Base-by-base conservation (phyloP, 1,140 invertebrate genomes). In the Pseudomyrmex gracilis region DNA sequence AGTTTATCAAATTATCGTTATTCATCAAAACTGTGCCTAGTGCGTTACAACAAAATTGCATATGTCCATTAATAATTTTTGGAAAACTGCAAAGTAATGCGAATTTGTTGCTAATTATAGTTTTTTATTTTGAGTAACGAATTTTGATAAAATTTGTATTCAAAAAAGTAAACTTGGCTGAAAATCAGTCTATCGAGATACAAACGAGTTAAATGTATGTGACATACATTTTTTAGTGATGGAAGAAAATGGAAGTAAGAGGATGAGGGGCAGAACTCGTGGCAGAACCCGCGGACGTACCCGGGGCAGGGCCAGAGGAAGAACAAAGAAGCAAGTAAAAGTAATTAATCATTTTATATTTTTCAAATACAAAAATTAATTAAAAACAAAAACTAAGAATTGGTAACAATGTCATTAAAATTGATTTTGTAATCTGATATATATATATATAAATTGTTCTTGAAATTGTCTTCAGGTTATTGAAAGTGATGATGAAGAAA, bases 261-360 rank as follows among this genome's bases (percentile, higher is more conserved):
- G 91, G 88, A 93, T 94, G 89, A 92, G 95, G 64, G 95, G 95
- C 13, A 90, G 95, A 87, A 93, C 95, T 20, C 92, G 95, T 76
- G 95, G 95, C 2, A 93, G 96, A 78, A 95, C 96, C 13, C 95
- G 97, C 22, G 97, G 96, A 2, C 94, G 97, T 74, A 96, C 96
- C 17, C 94, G 97, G 58, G 96, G 97, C 24, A 93, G 97, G 83
- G 95, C 96, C 10, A 94, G 96, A 77, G 96, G 96, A 60, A 93
- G 96, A 82, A 95, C 96, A 4, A 97, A 97, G 90, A 97, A 97
- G 93, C 95, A 96, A 20, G 95, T 96, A 2, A 97, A 97, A 94
- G 95, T 94, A 92, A 80, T 63, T 2, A 9, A 24, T 8, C 7
- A 66, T 17, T 22, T 10, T 60, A 57, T 76, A 55, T 13, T 47